Base-by-base conservation (phyloP, 2,888 invertebrate genomes). In the Thumatha senex region DNA sequence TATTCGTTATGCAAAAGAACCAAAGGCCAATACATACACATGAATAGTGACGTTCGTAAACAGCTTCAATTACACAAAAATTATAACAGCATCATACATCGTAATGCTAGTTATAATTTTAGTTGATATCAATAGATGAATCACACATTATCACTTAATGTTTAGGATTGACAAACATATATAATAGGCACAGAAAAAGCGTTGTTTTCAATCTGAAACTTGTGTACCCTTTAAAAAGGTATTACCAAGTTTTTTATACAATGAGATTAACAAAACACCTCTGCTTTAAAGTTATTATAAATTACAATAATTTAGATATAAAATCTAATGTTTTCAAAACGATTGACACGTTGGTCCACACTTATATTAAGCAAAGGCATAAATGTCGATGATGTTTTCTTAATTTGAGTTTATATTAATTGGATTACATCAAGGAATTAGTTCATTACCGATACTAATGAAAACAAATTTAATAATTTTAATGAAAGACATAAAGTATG, bases 301-400 rank as follows among this genome's bases (percentile, higher is more conserved):
- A 72, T 72, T 73, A 74, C 72, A 71, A 75, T 74, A 67, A 70
- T 79, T 76, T 77, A 66, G 58, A 75, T 80, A 83, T 78, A 85
- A 85, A 82, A 80, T 75, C 79, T 83, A n/a, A 84, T 74, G 69
- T 77, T 79, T n/a, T 73, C 74, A 82, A 84, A 86, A 88, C 79
- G 82, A 81, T 85, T 85, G 88, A 87, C 86, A 80, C 86, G 45
- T 89, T 91, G 90, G 90, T 91, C 90, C 90, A 78, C 87, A 79
- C 64, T 76, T 76, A 80, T 81, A 82, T 76, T 74, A 88, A 89
- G 89, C 88, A 84, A 88, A 89, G 87, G 89, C 88, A 77, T 76
- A 78, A 24, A 65, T 74, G 61, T 78, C 68, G 76, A 80, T 77
- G 76, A 68, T 71, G 60, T 70, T 58, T 53, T 63, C 66, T 51